Evolutionary conservation across 2,888 invertebrate species (phyloP).

Genomic region (Caenorhabditis sulstoni): DNA sequence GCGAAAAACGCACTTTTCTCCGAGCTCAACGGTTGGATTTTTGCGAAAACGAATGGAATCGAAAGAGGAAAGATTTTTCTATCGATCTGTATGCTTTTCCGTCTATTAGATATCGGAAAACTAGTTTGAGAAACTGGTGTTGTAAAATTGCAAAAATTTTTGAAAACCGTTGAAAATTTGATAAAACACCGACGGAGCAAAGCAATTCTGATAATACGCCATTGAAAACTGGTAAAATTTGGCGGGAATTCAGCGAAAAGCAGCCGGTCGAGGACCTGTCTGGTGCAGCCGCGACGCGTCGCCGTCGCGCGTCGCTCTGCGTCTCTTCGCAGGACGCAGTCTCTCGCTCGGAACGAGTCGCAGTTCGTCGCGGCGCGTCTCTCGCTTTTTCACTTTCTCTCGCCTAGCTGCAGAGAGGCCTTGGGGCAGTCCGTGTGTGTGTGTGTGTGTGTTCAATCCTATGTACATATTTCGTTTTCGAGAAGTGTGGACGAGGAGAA

Average conservation of each 20-base stretch:
- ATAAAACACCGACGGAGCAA: background rate
- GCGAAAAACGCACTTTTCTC: slow-evolving; percentile 9
- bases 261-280: slow-evolving; percentile 24
- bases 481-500: slow-evolving; percentile 7
- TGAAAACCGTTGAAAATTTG: background rate
- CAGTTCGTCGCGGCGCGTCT: slow-evolving; percentile 15
- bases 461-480: slow-evolving; percentile 51
- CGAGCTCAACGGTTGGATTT: background rate
- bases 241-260: slow-evolving; percentile 14
- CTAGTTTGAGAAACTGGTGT: background rate
- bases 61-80: background rate
- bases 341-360: slow-evolving; percentile 40
- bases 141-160: background rate
- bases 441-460: slow-evolving; percentile 22
- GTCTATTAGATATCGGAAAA: background rate
- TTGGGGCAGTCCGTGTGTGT: slow-evolving; percentile 16
- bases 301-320: slow-evolving; percentile 51
- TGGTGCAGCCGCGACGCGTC: slow-evolving; percentile 64
- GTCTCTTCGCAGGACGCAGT: slow-evolving; percentile 30
- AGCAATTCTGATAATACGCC: too few relatives aligned
- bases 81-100: background rate
- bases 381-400: background rate
- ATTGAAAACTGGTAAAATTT: background rate
- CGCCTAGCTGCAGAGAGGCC: background rate
- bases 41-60: slow-evolving; percentile 1